Evolutionary conservation across 2,888 invertebrate species (phyloP).

Genomic region (Drosophila siamana): DNA sequence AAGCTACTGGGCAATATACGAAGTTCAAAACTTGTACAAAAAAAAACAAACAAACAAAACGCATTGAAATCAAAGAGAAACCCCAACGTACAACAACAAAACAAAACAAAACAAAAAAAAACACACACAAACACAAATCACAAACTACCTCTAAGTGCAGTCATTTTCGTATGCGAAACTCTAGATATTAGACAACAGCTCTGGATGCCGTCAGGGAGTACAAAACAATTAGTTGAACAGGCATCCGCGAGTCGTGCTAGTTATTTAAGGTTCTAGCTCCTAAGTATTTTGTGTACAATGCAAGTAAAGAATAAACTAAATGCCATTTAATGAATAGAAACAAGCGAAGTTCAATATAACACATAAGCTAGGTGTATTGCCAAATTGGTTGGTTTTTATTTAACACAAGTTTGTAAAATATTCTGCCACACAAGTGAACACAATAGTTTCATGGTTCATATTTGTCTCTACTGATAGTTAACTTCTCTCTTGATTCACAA

Average conservation of each 20-base stretch:
- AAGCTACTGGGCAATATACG: constrained; percentile 5
- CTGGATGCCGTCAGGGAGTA: constrained; percentile 1
- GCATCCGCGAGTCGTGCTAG: constrained; percentile 8
- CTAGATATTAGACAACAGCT: constrained; percentile 46
- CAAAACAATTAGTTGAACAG: neutral
- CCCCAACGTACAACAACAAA: constrained; percentile 68
- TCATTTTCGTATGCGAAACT: constrained; percentile 55
- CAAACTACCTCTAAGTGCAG: constrained; percentile 54
- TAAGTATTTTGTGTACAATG: constrained; percentile 38
- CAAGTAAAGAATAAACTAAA: constrained; percentile 47
- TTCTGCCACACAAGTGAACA: too few relatives aligned
- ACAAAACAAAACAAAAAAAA: neutral
- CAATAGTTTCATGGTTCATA: too few relatives aligned
- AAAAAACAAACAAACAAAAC: too few relatives aligned
- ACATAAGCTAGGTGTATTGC: too few relatives aligned
- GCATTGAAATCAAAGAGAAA: constrained; percentile 77
- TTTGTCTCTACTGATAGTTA: too few relatives aligned
- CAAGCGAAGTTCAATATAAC: neutral
- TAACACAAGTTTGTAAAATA: too few relatives aligned
- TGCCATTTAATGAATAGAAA: constrained; percentile 56
- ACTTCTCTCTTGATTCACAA: too few relatives aligned
- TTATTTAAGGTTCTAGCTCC: constrained; percentile 9
- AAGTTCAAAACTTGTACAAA: constrained; percentile 72
- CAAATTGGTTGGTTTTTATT: too few relatives aligned
- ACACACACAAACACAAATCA: constrained; percentile 4